Percentiles rank a stretch among this genome's conserved stretches.
Evolutionary conservation across 2,113 vertebrate species (phyloP).

Genomic region (Nerophis lumbriciformis): DNA sequence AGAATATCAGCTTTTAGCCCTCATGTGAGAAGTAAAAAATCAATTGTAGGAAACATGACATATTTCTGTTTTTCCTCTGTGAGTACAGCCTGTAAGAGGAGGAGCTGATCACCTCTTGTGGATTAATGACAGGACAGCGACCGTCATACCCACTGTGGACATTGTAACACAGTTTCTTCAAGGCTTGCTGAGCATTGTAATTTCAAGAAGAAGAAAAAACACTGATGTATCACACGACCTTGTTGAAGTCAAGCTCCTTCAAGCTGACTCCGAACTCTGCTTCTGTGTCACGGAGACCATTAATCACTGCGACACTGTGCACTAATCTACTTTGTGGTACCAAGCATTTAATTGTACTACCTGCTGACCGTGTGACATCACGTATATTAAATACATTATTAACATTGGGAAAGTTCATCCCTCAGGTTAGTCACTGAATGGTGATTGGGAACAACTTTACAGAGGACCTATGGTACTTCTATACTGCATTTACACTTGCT

Average conservation of each 20-base stretch:
- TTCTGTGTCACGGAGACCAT: constrained; percentile 41
- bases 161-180: constrained; percentile 39
- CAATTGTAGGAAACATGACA: constrained; percentile 12
- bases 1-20: no score
- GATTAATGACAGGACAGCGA: constrained; percentile 43
- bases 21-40: no score
- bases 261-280: constrained; percentile 23
- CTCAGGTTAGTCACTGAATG: neutral
- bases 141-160: constrained; percentile 30
- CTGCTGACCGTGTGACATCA: constrained; percentile 31
- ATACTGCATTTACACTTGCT: no score
- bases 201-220: constrained; percentile 23
- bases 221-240: constrained; percentile 41
- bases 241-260: constrained; percentile 39
- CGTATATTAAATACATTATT: constrained; percentile 24
- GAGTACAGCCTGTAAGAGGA: constrained; percentile 1
- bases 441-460: neutral
- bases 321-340: constrained; percentile 55
- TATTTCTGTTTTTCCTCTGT: constrained; percentile 21
- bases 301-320: constrained; percentile 59
- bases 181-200: constrained; percentile 49
- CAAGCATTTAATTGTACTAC: constrained; percentile 44
- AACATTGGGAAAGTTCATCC: constrained; percentile 7
- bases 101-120: constrained; percentile 25
- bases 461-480: no score